phyloP scores from a whole-genome alignment of 2,888 invertebrate species.

The Drosophila rubida region DNA sequence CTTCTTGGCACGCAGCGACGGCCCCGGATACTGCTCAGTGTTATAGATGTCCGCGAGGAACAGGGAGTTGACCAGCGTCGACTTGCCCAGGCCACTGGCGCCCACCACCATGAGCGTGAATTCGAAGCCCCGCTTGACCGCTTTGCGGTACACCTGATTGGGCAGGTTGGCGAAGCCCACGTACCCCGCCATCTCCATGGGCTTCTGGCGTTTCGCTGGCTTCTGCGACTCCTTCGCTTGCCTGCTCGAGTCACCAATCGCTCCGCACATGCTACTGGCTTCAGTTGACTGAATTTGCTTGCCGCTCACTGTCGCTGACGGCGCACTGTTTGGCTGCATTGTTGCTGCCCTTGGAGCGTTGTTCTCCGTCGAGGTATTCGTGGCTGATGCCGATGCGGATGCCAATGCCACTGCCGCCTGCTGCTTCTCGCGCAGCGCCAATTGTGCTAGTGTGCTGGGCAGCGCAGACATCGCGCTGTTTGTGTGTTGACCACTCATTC shows the following conservation, averaged over 20 bases:
- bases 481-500: constrained; percentile 81
- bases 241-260: constrained; percentile 58
- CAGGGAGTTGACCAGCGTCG: constrained; percentile 99
- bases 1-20: constrained; percentile 97
- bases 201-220: constrained; percentile 87
- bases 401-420: constrained; percentile 73
- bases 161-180: constrained; percentile 98
- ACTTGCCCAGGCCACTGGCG: constrained; percentile 98
- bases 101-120: constrained; percentile 98
- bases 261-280: too few species aligned
- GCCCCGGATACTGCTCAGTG: constrained; percentile 95
- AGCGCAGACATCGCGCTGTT: constrained; percentile 77
- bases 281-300: constrained; percentile 52
- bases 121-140: constrained; percentile 97
- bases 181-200: constrained; percentile 96
- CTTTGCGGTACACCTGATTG: constrained; percentile 97
- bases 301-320: constrained; percentile 46
- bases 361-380: constrained; percentile 65
- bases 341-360: constrained; percentile 39
- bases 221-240: constrained; percentile 78
- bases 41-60: constrained; percentile 99
- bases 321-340: constrained; percentile 73
- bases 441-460: constrained; percentile 78
- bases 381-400: too few species aligned
- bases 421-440: constrained; percentile 81